phyloP scores from a whole-genome alignment of 2,797 vertebrate genomes.

The Gymnoscopelus microlampas region DNA sequence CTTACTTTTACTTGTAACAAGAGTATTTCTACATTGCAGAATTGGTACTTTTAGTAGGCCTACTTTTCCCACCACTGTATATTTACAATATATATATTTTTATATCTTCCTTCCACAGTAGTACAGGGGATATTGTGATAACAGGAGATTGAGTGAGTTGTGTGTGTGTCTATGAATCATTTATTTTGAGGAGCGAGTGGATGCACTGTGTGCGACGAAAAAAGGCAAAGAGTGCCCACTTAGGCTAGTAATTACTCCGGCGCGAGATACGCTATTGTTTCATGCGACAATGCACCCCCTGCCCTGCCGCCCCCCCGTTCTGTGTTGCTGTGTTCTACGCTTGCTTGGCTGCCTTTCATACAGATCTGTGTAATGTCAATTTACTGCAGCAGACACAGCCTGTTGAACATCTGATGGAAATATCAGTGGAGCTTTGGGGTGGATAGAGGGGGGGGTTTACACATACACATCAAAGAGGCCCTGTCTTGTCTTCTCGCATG shows the following conservation, averaged over 20 bases:
- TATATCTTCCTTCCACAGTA: conserved; percentile 24
- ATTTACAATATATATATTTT: too few species aligned
- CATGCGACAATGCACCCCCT: conserved; percentile 26
- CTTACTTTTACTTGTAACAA: too few species aligned
- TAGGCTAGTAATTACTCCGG: conserved; percentile 61
- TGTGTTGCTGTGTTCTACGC: background rate
- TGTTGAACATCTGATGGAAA: background rate
- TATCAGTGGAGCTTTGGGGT: background rate
- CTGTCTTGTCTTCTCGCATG: too few species aligned
- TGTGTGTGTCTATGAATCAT: conserved; percentile 73
- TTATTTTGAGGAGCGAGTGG: conserved; percentile 57
- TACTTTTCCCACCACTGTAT: too few species aligned
- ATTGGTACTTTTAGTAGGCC: too few species aligned
- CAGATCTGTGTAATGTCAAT: too few species aligned
- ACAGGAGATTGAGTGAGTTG: conserved; percentile 54
- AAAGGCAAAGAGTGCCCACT: conserved; percentile 62
- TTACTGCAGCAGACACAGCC: background rate
- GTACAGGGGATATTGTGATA: conserved; percentile 56
- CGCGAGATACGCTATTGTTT: conserved; percentile 49
- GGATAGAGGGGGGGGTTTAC: background rate
- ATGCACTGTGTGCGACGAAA: conserved; percentile 59
- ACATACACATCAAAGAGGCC: background rate
- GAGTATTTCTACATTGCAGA: too few species aligned
- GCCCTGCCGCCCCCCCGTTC: background rate
- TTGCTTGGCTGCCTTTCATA: background rate